Base-by-base conservation (phyloP, 1,140 invertebrate genomes). In the Drosophila lini region DNA sequence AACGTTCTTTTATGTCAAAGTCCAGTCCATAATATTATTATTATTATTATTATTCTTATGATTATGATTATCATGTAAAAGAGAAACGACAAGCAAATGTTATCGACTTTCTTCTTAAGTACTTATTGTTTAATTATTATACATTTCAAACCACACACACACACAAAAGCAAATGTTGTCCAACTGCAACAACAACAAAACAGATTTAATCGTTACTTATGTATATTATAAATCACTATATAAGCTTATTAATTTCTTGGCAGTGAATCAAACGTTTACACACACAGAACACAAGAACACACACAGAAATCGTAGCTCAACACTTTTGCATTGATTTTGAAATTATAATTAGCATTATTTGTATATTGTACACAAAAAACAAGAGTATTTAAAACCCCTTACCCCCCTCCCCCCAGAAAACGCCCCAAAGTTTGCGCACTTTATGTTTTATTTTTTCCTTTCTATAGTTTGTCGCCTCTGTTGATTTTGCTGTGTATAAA, bases 41-140 rank as follows among this genome's bases (percentile, higher is more conserved):
- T 74, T 76, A 83, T 73, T 76, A 61, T 69, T 68, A 78, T 34
- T 76, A 60, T 69, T 68, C 74, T 36, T 58, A 53, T 53, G 16
- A 53, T 74, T 76, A 83, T 76, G 69, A 61, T 74, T 69, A 78
- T 75, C 48, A 60, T 75, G 67, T 53, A 59, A 47, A 67, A 65
- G 47, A 74, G 32, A 74, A 65, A 62, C 77, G 48, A 68, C 65
- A 80, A 60, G 57, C 80, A 88, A 61, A 80, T 90, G 85, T 90
- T 86, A 86, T 86, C 63, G 81, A 86, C 76, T 86, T 86, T 86
- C 70, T 79, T 90, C 68, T 90, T 90, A 90, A 90, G 85, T 90
- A 90, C 85, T 90, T 90, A 90, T 90, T 85, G 75, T 90, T 90
- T 90, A 90, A 84, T 89, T 81, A 70, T 83, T 36, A 86, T 75